Evolutionary conservation across 1,140 invertebrate species (phyloP).

Genomic region (Drosophila neocordata): DNA sequence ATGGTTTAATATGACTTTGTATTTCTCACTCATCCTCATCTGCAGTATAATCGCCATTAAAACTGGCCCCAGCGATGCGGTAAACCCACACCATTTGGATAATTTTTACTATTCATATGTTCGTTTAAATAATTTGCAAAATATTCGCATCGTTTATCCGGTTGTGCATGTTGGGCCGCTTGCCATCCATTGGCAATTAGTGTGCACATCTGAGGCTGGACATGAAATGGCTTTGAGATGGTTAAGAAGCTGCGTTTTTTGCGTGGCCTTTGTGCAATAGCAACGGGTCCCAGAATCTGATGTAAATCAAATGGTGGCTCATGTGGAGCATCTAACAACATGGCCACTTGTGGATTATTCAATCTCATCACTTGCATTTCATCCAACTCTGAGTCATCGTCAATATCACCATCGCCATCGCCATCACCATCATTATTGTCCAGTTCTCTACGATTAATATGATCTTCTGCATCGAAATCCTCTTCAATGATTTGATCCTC

Average conservation of each 20-base stretch:
- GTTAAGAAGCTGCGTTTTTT: slow-evolving; percentile 62
- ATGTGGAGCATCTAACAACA: slow-evolving; percentile 49
- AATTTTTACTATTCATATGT: slow-evolving; percentile 62
- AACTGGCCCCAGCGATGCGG: slow-evolving; percentile 62
- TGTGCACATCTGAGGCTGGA: slow-evolving; percentile 42
- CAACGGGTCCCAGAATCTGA: slow-evolving; percentile 9
- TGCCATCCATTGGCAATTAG: slow-evolving; percentile 44
- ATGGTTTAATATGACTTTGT: too few species aligned
- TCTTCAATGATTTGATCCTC: slow-evolving; percentile 16
- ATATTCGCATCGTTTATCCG: slow-evolving; percentile 46
- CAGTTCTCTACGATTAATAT: not conserved
- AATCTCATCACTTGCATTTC: slow-evolving; percentile 25
- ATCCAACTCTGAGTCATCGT: slow-evolving; percentile 24
- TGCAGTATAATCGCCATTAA: slow-evolving; percentile 18
- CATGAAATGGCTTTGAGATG: slow-evolving; percentile 30
- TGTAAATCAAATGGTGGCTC: slow-evolving; percentile 51
- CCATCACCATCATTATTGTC: not conserved
- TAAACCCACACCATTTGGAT: slow-evolving; percentile 59
- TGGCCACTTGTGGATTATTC: slow-evolving; percentile 32
- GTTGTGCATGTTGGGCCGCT: slow-evolving; percentile 31
- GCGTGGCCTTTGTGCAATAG: slow-evolving; percentile 27
- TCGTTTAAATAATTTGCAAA: slow-evolving; percentile 61
- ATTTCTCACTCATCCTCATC: too few species aligned
- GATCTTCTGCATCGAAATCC: not conserved
- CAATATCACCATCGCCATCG: not conserved